Evolutionary conservation across 2,113 vertebrate species (phyloP).

Genomic region (Myiozetetes cayanensis): DNA sequence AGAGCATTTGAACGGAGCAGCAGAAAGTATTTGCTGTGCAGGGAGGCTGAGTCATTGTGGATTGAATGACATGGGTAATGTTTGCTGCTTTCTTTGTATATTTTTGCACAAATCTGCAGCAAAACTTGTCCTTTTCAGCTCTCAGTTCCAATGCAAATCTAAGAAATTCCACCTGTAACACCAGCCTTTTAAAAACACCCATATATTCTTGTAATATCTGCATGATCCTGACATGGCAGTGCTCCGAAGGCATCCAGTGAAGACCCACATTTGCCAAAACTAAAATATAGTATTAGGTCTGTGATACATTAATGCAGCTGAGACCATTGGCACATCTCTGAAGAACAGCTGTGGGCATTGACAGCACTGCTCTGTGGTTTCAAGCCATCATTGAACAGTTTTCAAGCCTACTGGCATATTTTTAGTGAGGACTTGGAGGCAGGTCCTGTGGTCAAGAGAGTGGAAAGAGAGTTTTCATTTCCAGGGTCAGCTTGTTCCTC

Average conservation of each 20-base stretch:
- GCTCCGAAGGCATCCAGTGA: neutral
- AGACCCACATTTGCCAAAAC: neutral
- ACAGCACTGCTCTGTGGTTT: neutral
- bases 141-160: neutral
- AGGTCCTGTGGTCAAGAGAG: fast-evolving
- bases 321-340: neutral
- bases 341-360: neutral
- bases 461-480: neutral
- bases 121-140: fast-evolving
- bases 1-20: neutral
- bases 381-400: neutral
- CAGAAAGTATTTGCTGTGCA: neutral
- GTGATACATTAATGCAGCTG: neutral
- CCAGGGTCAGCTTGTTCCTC: neutral
- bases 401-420: neutral
- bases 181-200: neutral
- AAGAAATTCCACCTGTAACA: neutral
- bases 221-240: neutral
- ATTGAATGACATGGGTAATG: fast-evolving
- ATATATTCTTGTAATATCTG: neutral
- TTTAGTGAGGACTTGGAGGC: neutral
- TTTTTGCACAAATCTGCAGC: neutral
- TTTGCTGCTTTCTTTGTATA: neutral
- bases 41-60: too few species aligned
- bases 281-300: neutral